Base-by-base conservation (phyloP, 2,888 invertebrate genomes). In the Tetranychus truncatus region DNA sequence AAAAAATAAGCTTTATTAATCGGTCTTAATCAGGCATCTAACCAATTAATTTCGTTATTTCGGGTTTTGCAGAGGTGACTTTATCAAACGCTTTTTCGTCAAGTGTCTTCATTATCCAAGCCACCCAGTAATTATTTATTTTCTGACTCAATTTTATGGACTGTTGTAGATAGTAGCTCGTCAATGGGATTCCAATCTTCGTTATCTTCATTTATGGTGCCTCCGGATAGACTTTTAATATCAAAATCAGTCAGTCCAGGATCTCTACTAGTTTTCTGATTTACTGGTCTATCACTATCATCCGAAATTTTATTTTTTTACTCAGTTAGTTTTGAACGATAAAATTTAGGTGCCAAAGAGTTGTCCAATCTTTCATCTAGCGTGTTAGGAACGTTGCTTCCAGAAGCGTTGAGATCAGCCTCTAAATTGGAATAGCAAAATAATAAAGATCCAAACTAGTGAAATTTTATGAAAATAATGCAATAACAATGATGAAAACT, bases 101-200 rank as follows among this genome's bases (percentile, higher is more conserved):
- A 79, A 80, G 84, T 81, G 75, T 82, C 82, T 78, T 83, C 83
- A 78, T 83, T 82, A 75, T 84, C 83, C 82, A 83, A 79, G 1
- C 77, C 77, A 21, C 75, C 77, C 24, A 72, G 46, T 11, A 71
- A 66, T n/a, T 74, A 74, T 4, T 69, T 71, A 65, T 65, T 72
- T 55, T 6, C 55, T 6, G 6, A 15, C 11, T 55, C 55, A 55
- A 2, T 55, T 55, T 15, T 55, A 15, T 55, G 11, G 15, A 9
- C 55, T 55, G 1, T 55, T 18, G n/a, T 5, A 0, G 46, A n/a
- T 34, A 8, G 24, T 45, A 20, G 20, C 9, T 9, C 91, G 82
- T 91, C 91, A 77, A 91, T 85, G 80, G 89, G 90, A 75, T 90
- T 90, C 91, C 91, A 91, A 82, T 91, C 91, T 80, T 91, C 91